Conservation (phyloP, 2,888 invertebrate species). For the Furcula furcula region DNA sequence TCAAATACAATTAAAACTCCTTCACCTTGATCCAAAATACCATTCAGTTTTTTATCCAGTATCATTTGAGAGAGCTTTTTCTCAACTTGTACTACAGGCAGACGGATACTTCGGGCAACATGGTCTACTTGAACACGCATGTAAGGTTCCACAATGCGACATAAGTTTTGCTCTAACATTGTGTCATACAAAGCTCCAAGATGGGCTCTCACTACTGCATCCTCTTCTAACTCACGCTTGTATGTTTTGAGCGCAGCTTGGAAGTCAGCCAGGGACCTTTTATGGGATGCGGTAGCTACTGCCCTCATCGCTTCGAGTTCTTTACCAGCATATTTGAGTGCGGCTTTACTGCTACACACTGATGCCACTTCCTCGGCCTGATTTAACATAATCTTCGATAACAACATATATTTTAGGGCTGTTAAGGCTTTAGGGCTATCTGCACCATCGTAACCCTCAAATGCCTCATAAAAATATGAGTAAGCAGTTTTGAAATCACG, state of each 20-base stretch:
- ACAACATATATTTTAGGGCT: conserved; percentile 99
- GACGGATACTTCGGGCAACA: conserved; percentile 94
- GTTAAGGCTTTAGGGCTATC: conserved; percentile 95
- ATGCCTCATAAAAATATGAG: conserved; percentile 99
- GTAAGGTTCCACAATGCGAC: conserved; percentile 99
- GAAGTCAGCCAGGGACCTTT: conserved; percentile 98
- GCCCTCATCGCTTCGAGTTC: conserved; percentile 99
- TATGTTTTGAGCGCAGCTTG: conserved; percentile 93
- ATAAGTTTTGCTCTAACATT: conserved; percentile 99
- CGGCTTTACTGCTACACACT: conserved; percentile 97
- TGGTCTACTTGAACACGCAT: conserved; percentile 97
- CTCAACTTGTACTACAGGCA: conserved; percentile 95
- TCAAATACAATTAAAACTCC: conserved; percentile 99
- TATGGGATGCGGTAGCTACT: conserved; percentile 97
- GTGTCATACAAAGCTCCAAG: conserved; percentile 98
- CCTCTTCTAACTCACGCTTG: conserved; percentile 94
- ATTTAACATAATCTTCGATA: conserved; percentile 99
- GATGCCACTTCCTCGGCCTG: conserved; percentile 97
- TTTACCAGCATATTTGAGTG: conserved; percentile 96
- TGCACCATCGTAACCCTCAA: conserved; percentile 98
- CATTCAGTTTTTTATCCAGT: conserved; percentile 97
- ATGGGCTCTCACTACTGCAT: conserved; percentile 98
- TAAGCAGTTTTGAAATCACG: conserved; percentile 99
- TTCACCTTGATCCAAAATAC: conserved; percentile 98
- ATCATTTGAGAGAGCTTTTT: conserved; percentile 99